Base-by-base conservation (phyloP, 2,113 vertebrate genomes). In the Rhineura floridana region DNA sequence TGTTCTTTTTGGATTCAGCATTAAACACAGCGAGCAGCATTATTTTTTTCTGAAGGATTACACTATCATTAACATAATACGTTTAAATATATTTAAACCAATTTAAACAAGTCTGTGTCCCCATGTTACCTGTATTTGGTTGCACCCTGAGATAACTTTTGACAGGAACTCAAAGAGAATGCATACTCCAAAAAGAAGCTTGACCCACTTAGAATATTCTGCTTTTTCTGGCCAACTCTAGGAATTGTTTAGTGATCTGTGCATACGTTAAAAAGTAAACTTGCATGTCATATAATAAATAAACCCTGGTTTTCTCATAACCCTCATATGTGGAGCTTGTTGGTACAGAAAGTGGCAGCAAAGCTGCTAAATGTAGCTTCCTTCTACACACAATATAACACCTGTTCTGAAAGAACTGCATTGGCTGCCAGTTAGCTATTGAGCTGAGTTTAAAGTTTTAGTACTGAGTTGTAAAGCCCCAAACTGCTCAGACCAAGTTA, bases 1-100 rank as follows among this genome's bases (percentile, higher is more conserved):
- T 87, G 80, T 88, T 89, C 83, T 76, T 90, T 44, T 63, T 76
- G 39, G 39, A 50, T 76, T 39, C 7, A 83, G 15, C 55, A 83
- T 76, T 83, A 83, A 83, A 48, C 17, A 42, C 55, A 83, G 28
- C 11, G 44, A 65, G 55, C 23, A 83, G 9, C 23, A 76, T 67
- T 81, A 36, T 15, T 30, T 50, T 78, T 70, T 44, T 80, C 42
- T 42, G 12, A 88, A 62, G 80, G 50, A 39, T 73, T 87, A 65
- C 59, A 75, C 52, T 4, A 76, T 83, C 52, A 46, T 28, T 75
- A 76, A 39, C 62, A 83, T 83, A 88, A 88, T 65, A 50, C 10
- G 65, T 39, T 75, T 76, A 63, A 39, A 83, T 67, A 52, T 75
- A 88, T 76, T 50, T 83, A 21, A 52, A 39, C 39, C 12, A 76